Percentiles rank a stretch among this genome's conserved stretches.
Evolutionary conservation across 2,888 invertebrate genomes (phyloP).

Genomic region (Tolmerus cingulatus): DNA sequence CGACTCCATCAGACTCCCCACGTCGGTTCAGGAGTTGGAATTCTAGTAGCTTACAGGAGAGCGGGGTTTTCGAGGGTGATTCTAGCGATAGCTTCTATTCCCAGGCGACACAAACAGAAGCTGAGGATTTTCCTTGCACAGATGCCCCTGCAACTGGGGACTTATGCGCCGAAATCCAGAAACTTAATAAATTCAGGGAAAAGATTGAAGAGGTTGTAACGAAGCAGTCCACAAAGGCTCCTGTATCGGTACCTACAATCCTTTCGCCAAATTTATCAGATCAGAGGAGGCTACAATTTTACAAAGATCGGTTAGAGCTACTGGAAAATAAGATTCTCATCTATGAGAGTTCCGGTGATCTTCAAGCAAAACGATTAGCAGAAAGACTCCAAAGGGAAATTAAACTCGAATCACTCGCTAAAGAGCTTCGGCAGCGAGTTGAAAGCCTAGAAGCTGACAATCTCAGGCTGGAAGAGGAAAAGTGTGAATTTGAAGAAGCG

Average conservation of each 20-base stretch:
- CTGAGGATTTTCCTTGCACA: slow-evolving; percentile 62
- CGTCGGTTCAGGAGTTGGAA: slow-evolving; percentile 55
- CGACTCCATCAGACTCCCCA: slow-evolving; percentile 64
- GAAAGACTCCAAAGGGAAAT: slow-evolving; percentile 72
- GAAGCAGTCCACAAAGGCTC: slow-evolving; percentile 41
- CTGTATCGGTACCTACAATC: slow-evolving; percentile 43
- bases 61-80: slow-evolving; percentile 73
- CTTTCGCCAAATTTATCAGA: slow-evolving; percentile 59
- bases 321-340: slow-evolving; percentile 72
- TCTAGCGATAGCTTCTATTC: slow-evolving; percentile 10
- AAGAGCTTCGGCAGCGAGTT: slow-evolving; percentile 65
- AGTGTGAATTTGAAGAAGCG: slow-evolving; percentile 77
- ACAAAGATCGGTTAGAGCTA: slow-evolving; percentile 71
- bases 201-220: slow-evolving; percentile 68
- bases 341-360: slow-evolving; percentile 73
- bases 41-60: slow-evolving; percentile 72
- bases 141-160: slow-evolving; percentile 61
- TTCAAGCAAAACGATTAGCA: slow-evolving; percentile 69
- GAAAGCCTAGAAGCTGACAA: slow-evolving; percentile 71
- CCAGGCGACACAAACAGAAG: slow-evolving; percentile 67
- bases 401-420: slow-evolving; percentile 65
- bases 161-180: slow-evolving; percentile 70
- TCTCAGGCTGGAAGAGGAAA: slow-evolving; percentile 73
- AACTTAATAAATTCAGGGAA: slow-evolving; percentile 71
- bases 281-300: slow-evolving; percentile 70